Evolutionary conservation across 2,797 vertebrate species (phyloP).

Genomic region (Sebastes jordani): DNA sequence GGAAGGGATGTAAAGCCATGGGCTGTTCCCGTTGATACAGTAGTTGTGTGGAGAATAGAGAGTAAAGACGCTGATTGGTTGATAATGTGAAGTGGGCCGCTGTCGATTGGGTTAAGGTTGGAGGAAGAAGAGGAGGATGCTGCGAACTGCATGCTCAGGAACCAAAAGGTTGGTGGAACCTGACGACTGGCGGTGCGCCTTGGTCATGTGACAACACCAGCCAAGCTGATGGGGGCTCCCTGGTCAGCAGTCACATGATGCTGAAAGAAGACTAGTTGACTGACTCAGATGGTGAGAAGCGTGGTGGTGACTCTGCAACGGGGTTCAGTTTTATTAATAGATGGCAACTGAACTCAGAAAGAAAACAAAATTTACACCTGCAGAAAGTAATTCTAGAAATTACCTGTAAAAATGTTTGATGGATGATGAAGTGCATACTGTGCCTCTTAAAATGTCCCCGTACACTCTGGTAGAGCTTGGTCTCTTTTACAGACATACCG

Average conservation of each 20-base stretch:
- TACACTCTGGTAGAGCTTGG: conserved; percentile 18
- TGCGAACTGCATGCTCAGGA: conserved; percentile 99
- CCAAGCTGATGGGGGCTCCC: conserved; percentile 98
- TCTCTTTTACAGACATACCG: conserved; percentile 9
- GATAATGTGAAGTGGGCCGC: conserved; percentile 94
- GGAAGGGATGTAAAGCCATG: conserved; percentile 89
- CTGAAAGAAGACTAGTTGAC: conserved; percentile 99
- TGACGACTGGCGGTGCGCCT: conserved; percentile 96
- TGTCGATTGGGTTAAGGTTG: conserved; percentile 98
- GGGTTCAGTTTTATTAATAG: conserved; percentile 99
- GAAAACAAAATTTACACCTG: conserved; percentile 84
- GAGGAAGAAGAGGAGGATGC: conserved; percentile 86
- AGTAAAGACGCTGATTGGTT: conserved; percentile 95
- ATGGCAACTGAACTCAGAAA: conserved; percentile 93
- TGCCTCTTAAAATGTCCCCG: conserved; percentile 24
- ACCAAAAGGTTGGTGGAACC: conserved; percentile 98
- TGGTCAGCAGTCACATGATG: conserved; percentile 99
- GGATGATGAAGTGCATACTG: conserved; percentile 43
- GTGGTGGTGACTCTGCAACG: conserved; percentile 99
- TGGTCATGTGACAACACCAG: conserved; percentile 99
- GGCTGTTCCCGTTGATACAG: conserved; percentile 93
- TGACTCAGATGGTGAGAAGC: conserved; percentile 99
- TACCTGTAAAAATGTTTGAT: conserved; percentile 44
- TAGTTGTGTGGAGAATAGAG: conserved; percentile 96
- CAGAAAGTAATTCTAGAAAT: conserved; percentile 70